Evolutionary conservation across 2,888 invertebrate species (phyloP).

Genomic region (Drosophila sordidapex): DNA sequence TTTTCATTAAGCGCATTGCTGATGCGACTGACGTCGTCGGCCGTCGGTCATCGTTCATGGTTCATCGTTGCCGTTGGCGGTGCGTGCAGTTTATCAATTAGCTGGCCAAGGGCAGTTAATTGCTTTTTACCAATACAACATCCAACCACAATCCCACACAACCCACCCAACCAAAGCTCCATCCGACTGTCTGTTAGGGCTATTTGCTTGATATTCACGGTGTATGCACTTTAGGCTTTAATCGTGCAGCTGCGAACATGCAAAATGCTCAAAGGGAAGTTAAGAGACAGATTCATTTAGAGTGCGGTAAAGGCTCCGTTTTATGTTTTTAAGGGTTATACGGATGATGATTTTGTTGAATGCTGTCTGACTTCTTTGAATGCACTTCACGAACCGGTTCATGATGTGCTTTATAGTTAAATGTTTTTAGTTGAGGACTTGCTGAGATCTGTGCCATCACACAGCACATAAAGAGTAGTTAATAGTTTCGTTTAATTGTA

Average conservation of each 20-base stretch:
- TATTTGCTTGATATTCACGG: not conserved
- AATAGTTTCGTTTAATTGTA: slow-evolving; percentile 32
- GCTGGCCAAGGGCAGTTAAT: slow-evolving; percentile 70
- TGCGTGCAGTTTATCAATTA: slow-evolving; percentile 78
- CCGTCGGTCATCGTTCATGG: not conserved
- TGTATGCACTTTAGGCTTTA: slow-evolving; percentile 24
- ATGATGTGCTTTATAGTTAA: not conserved
- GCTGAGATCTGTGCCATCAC: not conserved
- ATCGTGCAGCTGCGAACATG: slow-evolving; percentile 5
- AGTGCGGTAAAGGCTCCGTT: not conserved
- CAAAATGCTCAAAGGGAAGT: not conserved
- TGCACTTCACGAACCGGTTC: slow-evolving; percentile 7
- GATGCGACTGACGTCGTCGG: slow-evolving; percentile 46
- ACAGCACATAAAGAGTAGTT: not conserved
- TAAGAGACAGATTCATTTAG: not conserved
- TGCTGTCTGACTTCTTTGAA: not conserved
- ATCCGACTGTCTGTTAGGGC: not conserved
- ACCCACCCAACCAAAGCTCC: not conserved
- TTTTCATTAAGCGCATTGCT: slow-evolving; percentile 75
- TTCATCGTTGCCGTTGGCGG: slow-evolving; percentile 9
- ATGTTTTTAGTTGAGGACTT: not conserved
- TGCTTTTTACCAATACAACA: slow-evolving; percentile 59
- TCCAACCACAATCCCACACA: not conserved
- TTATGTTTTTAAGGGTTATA: slow-evolving; percentile 3
- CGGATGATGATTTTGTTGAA: slow-evolving; percentile 5